Conservation (phyloP, 1,140 invertebrate species). For the Drosophila lini region DNA sequence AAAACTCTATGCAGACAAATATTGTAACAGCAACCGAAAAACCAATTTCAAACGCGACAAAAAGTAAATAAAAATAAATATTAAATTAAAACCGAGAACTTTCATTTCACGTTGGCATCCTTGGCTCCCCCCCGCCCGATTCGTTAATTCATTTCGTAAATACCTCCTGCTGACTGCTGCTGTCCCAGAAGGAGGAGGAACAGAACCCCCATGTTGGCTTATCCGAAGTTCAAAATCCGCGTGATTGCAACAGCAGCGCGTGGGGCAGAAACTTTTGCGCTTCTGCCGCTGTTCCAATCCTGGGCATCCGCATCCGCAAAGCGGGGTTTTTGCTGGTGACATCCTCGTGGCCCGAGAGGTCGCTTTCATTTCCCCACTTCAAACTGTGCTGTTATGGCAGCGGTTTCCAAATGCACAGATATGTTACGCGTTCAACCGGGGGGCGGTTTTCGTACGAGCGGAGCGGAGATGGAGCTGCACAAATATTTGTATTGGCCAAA, state of each 20-base stretch:
- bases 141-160: slow-evolving; percentile 12
- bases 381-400: slow-evolving; percentile 30
- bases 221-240: slow-evolving; percentile 55
- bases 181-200: background rate
- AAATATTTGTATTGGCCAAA: slow-evolving; percentile 6
- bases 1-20: slow-evolving; percentile 79
- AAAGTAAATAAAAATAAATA: slow-evolving; percentile 80
- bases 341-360: slow-evolving; percentile 21
- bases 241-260: slow-evolving; percentile 36
- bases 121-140: background rate
- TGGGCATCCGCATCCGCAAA: slow-evolving; percentile 8
- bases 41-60: slow-evolving; percentile 63
- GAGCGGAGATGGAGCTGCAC: background rate
- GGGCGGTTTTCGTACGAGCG: background rate
- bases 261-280: slow-evolving; percentile 37
- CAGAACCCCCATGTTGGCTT: slow-evolving; percentile 16
- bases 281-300: slow-evolving; percentile 1
- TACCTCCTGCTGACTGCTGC: slow-evolving; percentile 30
- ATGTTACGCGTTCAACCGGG: slow-evolving; percentile 9
- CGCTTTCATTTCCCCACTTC: slow-evolving; percentile 28
- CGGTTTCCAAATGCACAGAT: slow-evolving; percentile 31
- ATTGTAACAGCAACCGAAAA: slow-evolving; percentile 72
- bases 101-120: slow-evolving; percentile 24
- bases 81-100: slow-evolving; percentile 66
- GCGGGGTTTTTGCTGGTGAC: slow-evolving; percentile 36